A percentile compares a stretch with the other conserved stretches of the same genome.
These are phyloP conservation scores for Ceraclea dissimilis DNA, from an alignment of 2,888 invertebrate genomes.

Conservation along the genomic window DNA sequence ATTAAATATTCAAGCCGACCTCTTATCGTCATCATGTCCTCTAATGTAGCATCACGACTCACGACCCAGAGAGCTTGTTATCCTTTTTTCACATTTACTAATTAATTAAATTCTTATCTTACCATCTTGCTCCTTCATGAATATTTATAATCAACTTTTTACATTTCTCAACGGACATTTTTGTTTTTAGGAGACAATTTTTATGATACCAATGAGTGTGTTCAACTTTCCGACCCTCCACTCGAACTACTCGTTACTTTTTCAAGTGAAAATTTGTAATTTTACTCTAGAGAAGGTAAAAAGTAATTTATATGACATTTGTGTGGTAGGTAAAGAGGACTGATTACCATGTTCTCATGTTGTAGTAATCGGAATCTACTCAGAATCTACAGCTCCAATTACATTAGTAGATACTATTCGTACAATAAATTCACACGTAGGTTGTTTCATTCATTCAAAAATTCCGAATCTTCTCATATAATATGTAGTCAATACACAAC, in stretches of 20 bases:
- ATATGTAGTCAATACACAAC: too few relatives aligned
- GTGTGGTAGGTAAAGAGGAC: too few relatives aligned
- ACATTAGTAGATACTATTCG: too few relatives aligned
- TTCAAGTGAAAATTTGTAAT: neutral
- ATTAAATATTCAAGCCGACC: neutral
- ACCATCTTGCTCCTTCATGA: neutral
- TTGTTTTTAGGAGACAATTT: neutral
- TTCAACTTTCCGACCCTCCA: neutral
- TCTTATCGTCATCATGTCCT: neutral
- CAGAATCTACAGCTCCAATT: too few relatives aligned
- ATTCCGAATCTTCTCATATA: too few relatives aligned
- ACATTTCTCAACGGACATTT: neutral
- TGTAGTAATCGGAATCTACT: too few relatives aligned
- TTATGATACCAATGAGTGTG: neutral
- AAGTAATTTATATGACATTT: too few relatives aligned
- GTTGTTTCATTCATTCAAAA: too few relatives aligned
- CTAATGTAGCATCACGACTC: neutral
- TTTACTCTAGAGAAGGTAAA: neutral
- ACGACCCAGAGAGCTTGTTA: neutral
- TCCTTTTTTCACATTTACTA: neutral
- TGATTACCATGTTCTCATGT: too few relatives aligned
- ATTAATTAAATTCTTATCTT: conserved; percentile 1
- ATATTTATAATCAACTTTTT: conserved; percentile 2
- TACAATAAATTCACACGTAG: too few relatives aligned
- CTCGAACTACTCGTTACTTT: neutral